phyloP scores from a whole-genome alignment of 2,113 vertebrate genomes.

The Python bivittatus region DNA sequence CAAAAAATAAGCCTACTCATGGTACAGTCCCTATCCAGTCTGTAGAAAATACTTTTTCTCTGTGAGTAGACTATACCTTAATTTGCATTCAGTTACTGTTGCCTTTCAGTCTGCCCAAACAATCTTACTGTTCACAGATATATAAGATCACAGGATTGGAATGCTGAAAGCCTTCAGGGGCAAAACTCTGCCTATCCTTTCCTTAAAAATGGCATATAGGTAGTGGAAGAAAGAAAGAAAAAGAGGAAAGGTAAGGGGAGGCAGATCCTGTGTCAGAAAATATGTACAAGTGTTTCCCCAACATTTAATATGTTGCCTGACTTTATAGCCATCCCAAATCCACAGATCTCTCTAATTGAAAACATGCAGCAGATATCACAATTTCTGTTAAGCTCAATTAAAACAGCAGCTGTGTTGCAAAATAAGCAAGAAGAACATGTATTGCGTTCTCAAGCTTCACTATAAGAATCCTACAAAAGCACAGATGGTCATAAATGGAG shows the following conservation, averaged over 20 bases:
- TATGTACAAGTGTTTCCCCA: neutral
- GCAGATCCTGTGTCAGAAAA: neutral
- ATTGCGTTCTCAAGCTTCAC: constrained; percentile 47
- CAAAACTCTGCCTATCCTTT: neutral
- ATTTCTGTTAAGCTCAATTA: constrained; percentile 57
- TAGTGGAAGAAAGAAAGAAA: neutral
- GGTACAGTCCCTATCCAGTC: neutral
- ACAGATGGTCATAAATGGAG: constrained; percentile 54
- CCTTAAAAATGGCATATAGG: neutral
- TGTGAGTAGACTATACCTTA: neutral
- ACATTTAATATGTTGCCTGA: neutral
- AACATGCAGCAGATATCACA: constrained; percentile 7
- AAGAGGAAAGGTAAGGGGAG: neutral
- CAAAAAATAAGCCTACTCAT: neutral
- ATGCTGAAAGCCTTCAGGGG: too few species aligned
- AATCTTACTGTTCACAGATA: neutral
- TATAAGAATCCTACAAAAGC: constrained; percentile 17
- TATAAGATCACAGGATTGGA: neutral
- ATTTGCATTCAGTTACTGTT: neutral
- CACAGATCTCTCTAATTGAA: neutral
- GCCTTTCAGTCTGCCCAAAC: neutral
- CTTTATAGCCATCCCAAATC: neutral
- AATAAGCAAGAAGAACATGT: constrained; percentile 56
- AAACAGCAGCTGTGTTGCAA: constrained; percentile 56
- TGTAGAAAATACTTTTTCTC: neutral